Base-by-base conservation (phyloP, 2,888 invertebrate genomes). In the Anagyrus pseudococci region DNA sequence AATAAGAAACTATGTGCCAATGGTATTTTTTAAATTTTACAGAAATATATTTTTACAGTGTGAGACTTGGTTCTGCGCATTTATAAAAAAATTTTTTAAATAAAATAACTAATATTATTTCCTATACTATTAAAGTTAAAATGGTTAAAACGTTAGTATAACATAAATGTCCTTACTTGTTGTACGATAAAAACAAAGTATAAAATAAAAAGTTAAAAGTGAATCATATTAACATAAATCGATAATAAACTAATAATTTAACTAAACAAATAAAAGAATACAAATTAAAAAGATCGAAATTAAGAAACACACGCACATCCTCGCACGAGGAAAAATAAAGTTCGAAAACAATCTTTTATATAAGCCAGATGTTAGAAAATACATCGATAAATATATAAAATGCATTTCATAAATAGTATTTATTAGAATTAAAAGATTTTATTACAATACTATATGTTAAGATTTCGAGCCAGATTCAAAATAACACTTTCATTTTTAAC, bases 341-440 rank as follows among this genome's bases (percentile, higher is more conserved):
- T 64, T 64, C 53, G 59, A 55, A 57, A 53, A 41, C 53, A 49
- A 49, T 58, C 57, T 64, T 46, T 58, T 64, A 61, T 23, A 58
- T 62, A 62, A 56, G 62, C 46, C 62, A 62, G 64, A 57, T 59
- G 52, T 62, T 66, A 62, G n/a, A 60, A 49, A 37, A 44, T 62
- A 63, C 52, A 67, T 65, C 59, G 49, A 61, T 37, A 46, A 66
- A 20, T 40, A 33, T 13, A 33, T n/a, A 54, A 37, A 54, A 52
- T 50, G 47, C 41, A 56, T 58, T 55, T 52, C 55, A 52, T 15
- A 37, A 22, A 43, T 58, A 46, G 44, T 53, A 47, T 57, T 3
- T 33, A 50, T 48, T 57, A 54, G 52, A 22, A 55, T 40, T 4
- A 22, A 26, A 40, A 48, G 41, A 49, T 46, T 41, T 44, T 46